Base-by-base conservation (phyloP, 2,797 vertebrate genomes). In the Xiphophorus birchmanni region DNA sequence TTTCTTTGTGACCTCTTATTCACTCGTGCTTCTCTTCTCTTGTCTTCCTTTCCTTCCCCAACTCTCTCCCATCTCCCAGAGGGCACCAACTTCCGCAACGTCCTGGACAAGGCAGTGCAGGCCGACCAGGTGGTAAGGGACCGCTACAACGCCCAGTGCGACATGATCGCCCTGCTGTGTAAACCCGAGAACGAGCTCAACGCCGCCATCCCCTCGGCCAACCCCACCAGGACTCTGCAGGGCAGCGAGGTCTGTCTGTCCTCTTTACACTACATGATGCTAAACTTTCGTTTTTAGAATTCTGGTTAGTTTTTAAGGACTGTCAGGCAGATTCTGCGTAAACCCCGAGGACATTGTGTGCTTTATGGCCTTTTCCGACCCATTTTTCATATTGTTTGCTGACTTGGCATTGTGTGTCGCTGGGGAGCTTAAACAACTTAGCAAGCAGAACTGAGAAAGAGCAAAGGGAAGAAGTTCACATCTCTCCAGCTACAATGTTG, bases 191-290 rank as follows among this genome's bases (percentile, higher is more conserved):
- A 94, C 0, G 98, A 99, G 84, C 96, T 99, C 79, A 96, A 94
- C 0, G 96, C 98, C 0, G 97, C 98, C 87, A 98, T 99, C 91
- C 99, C 98, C 78, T 99, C 99, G 47, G 98, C 98, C 74, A 99
- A 99, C 93, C 99, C 98, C 2, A 96, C 98, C 73, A 99, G 97
- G 94, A 99, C 98, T 6, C 95, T 99, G 85, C 98, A 99, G 90
- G 99, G 99, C 91, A 99, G 95, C 17, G 98, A 99, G 97, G 98
- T 99, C 26, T 13, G 90, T 89, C 60, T 23, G 3, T 26, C n/a
- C 13, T 75, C 76, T 37, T 72, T 54, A 23, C 73, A 13, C 10
- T 50, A 5, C n/a, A 44, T 77, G n/a, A 82, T 35, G 40, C 67
- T 29, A 42, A 84, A 48, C 15, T 15, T 52, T 21, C 44, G 13